Evolutionary conservation across 1,140 invertebrate species (phyloP).

Genomic region (Adelges cooleyi): DNA sequence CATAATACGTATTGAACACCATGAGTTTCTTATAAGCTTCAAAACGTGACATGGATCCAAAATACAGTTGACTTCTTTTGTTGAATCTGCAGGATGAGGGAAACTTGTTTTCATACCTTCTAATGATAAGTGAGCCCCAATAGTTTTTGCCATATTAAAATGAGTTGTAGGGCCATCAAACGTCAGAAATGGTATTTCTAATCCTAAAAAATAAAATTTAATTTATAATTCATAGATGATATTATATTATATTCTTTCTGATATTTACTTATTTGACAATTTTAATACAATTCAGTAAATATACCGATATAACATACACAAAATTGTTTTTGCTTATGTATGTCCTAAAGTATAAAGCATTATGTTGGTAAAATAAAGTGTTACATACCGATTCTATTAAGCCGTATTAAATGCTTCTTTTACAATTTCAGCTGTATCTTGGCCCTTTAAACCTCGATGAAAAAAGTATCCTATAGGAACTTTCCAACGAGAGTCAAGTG

Average conservation of each 20-base stretch:
- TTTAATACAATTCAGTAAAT: too few relatives aligned
- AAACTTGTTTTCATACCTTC: conserved; percentile 1
- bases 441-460: conserved; percentile 30
- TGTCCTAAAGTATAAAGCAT: neutral
- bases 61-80: neutral
- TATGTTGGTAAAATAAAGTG: neutral
- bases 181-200: neutral
- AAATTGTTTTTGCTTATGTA: too few relatives aligned
- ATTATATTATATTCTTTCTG: too few relatives aligned
- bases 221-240: too few relatives aligned
- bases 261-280: too few relatives aligned
- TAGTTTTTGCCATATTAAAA: neutral
- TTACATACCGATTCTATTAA: neutral
- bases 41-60: neutral
- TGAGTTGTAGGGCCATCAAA: conserved; percentile 16
- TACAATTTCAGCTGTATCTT: conserved; percentile 30
- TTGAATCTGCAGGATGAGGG: conserved; percentile 11
- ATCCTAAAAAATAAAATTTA: too few relatives aligned
- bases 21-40: neutral
- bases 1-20: neutral
- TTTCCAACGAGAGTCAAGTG: conserved; percentile 15
- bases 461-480: conserved; percentile 33
- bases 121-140: neutral
- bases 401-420: conserved; percentile 8
- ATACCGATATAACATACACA: too few relatives aligned